phyloP scores from a whole-genome alignment of 1,140 invertebrate genomes.

The Atopsyche davidsoni region DNA sequence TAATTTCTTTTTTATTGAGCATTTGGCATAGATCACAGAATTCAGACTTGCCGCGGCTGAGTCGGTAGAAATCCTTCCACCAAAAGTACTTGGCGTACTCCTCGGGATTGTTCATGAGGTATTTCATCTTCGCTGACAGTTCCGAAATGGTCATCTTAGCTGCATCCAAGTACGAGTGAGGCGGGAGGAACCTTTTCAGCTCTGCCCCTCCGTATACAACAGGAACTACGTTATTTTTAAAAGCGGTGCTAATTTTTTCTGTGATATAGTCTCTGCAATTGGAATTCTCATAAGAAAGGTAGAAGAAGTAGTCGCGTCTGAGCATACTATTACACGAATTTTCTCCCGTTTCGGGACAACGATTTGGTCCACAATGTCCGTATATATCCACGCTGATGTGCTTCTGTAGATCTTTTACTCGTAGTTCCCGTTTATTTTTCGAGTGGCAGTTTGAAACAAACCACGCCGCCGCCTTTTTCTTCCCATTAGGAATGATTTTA shows the following conservation, averaged over 20 bases:
- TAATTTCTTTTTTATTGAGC: no score
- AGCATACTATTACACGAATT: slow-evolving; percentile 41
- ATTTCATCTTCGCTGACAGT: slow-evolving; percentile 48
- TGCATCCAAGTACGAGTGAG: slow-evolving; percentile 55
- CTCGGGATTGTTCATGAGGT: slow-evolving; percentile 39
- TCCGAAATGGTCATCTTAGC: slow-evolving; percentile 43
- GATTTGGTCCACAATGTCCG: slow-evolving; percentile 50
- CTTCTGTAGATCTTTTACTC: slow-evolving; percentile 49
- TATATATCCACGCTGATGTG: slow-evolving; percentile 61
- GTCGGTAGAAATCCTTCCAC: slow-evolving; percentile 42
- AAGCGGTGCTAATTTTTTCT: slow-evolving; percentile 50
- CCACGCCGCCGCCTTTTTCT: slow-evolving; percentile 50
- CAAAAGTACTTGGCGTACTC: slow-evolving; percentile 49
- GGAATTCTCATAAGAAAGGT: slow-evolving; percentile 59
- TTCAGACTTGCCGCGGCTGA: no score
- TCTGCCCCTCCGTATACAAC: slow-evolving; percentile 53
- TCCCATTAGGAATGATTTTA: slow-evolving; percentile 24
- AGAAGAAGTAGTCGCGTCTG: slow-evolving; percentile 54
- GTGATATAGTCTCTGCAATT: slow-evolving; percentile 52
- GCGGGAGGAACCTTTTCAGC: slow-evolving; percentile 46
- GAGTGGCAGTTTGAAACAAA: slow-evolving; percentile 57
- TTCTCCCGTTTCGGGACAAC: slow-evolving; percentile 34
- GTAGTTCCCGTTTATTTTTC: slow-evolving; percentile 46
- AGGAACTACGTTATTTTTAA: slow-evolving; percentile 45
- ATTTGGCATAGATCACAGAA: no score